A percentile compares a stretch with the other conserved stretches of the same genome.
These are phyloP conservation scores for Eucera pruinosa DNA, from an alignment of 2,888 invertebrate species.

Conservation along the genomic window DNA sequence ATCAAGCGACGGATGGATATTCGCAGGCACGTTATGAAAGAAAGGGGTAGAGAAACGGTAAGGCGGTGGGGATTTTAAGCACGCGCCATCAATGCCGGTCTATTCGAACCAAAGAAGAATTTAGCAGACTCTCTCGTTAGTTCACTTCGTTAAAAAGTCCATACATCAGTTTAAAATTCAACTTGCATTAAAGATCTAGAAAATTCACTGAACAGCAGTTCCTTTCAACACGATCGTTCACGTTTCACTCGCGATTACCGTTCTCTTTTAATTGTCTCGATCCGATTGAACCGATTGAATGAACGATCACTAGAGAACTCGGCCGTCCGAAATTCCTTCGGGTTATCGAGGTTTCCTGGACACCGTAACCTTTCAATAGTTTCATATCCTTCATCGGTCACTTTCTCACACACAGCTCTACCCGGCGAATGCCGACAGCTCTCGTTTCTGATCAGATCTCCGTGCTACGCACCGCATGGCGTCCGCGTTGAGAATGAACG, in stretches of 20 bases:
- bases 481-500: conserved; percentile 80
- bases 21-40: not conserved
- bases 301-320: not conserved
- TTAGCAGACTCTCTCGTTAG: not conserved
- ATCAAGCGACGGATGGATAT: not conserved
- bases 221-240: not conserved
- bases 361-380: conserved; percentile 23
- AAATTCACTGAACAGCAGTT: no score
- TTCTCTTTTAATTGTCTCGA: not conserved
- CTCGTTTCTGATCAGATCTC: conserved; percentile 69
- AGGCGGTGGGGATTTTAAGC: conserved; percentile 33
- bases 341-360: conserved; percentile 23
- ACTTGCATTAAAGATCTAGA: no score
- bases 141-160: not conserved
- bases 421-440: conserved; percentile 31
- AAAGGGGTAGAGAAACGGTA: conserved; percentile 1
- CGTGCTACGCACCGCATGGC: conserved; percentile 83
- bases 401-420: conserved; percentile 44
- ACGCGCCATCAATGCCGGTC: conserved; percentile 30
- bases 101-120: conserved; percentile 2
- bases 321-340: conserved; percentile 33
- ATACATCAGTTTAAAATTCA: not conserved
- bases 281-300: not conserved
- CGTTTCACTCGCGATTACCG: conserved; percentile 6
- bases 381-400: conserved; percentile 37